phyloP scores from a whole-genome alignment of 2,113 vertebrate species.

The Thermophis baileyi region DNA sequence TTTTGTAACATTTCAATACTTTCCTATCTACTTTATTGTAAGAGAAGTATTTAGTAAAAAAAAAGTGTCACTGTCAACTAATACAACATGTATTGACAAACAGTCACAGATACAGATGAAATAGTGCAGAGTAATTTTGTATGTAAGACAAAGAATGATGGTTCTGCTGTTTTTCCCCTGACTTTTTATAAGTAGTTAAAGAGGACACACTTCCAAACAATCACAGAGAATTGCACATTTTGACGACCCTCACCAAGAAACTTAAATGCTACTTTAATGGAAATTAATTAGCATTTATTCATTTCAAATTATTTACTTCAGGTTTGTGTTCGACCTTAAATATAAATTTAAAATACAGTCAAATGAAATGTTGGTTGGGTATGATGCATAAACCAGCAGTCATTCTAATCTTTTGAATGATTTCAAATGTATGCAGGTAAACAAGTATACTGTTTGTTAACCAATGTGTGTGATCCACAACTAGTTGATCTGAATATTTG shows the following conservation, averaged over 20 bases:
- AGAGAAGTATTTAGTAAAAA: background rate
- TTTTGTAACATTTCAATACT: background rate
- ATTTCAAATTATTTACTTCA: slow-evolving; percentile 54
- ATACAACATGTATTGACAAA: slow-evolving; percentile 7
- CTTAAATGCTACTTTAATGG: slow-evolving; percentile 51
- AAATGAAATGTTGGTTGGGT: slow-evolving; percentile 61
- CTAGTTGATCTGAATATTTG: slow-evolving; percentile 47
- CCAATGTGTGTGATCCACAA: slow-evolving; percentile 50
- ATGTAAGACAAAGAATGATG: background rate
- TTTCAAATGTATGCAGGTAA: slow-evolving; percentile 58
- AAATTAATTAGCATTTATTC: slow-evolving; percentile 60
- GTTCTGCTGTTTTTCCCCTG: background rate
- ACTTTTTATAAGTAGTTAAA: background rate
- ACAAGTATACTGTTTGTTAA: slow-evolving; percentile 50
- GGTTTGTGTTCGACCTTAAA: slow-evolving; percentile 44
- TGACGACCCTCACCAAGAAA: background rate
- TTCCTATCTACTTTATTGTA: background rate
- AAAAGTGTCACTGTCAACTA: background rate
- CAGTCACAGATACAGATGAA: slow-evolving; percentile 4
- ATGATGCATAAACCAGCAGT: slow-evolving; percentile 46
- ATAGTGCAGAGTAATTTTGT: slow-evolving; percentile 16
- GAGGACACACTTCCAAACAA: slow-evolving; percentile 26
- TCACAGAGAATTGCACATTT: background rate
- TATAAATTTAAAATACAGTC: slow-evolving; percentile 59
- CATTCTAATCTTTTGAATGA: slow-evolving; percentile 63